These are phyloP conservation scores for Aix galericulata DNA, from an alignment of 2,113 vertebrate genomes.

Conservation along the genomic window DNA sequence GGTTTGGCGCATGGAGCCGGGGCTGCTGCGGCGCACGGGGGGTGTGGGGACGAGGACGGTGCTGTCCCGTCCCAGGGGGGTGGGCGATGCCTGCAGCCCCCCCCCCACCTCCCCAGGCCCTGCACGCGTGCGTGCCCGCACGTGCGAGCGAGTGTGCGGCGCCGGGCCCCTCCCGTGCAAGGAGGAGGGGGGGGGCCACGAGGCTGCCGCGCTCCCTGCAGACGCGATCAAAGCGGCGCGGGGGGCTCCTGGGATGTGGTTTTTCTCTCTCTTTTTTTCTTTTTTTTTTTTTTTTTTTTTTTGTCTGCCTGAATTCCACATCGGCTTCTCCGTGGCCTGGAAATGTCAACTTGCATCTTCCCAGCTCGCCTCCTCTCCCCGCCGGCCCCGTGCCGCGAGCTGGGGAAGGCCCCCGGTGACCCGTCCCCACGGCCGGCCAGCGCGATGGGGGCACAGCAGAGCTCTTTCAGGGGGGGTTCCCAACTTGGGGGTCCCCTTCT, in stretches of 20 bases:
- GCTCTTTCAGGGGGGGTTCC: fast-evolving
- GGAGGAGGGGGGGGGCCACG: too few species aligned
- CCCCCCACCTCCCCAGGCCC: neutral
- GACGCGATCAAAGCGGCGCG: fast-evolving
- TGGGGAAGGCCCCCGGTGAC: neutral
- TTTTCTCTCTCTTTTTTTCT: neutral
- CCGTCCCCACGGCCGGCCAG: neutral
- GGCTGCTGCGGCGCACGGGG: fast-evolving
- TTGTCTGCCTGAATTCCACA: conserved; percentile 32
- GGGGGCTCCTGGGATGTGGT: neutral
- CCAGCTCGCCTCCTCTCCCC: neutral
- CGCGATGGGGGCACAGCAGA: fast-evolving
- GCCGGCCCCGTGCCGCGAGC: neutral
- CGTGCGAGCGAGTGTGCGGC: neutral
- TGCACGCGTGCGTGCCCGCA: neutral
- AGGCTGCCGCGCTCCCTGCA: neutral
- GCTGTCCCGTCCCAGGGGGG: neutral
- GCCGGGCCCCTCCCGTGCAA: too few species aligned
- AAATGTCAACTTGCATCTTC: conserved; percentile 63
- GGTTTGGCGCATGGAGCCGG: neutral
- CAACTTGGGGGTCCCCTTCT: fast-evolving
- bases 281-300: neutral
- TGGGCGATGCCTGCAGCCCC: neutral
- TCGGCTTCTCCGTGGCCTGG: conserved; percentile 50
- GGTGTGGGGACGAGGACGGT: neutral